Percentiles rank a stretch among this genome's conserved stretches.
Conservation (phyloP, 2,797 vertebrate species). For the Antennarius maculatus region DNA sequence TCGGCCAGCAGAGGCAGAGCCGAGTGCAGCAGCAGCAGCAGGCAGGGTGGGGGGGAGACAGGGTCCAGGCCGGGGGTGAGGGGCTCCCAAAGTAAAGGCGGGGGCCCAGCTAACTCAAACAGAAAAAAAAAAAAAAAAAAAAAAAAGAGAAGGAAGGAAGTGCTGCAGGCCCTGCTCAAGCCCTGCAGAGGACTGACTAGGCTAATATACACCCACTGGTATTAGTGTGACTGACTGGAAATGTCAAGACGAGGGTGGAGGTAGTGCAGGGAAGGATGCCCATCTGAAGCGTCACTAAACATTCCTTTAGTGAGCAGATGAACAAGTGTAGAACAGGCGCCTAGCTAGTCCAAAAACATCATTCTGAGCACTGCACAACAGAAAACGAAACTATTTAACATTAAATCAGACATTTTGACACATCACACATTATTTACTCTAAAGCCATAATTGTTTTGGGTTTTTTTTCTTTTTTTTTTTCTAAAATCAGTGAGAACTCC, state of each 20-base stretch:
- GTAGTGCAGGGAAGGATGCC: constrained; percentile 73
- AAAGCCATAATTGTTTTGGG: constrained; percentile 42
- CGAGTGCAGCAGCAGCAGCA: constrained; percentile 83
- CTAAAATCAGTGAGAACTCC: constrained; percentile 50
- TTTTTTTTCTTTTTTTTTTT: constrained; percentile 10
- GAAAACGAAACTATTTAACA: constrained; percentile 34
- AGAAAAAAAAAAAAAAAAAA: constrained; percentile 64
- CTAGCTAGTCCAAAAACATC: constrained; percentile 54
- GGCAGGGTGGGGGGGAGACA: constrained; percentile 79
- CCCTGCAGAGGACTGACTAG: constrained; percentile 67
- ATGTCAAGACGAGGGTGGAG: constrained; percentile 76
- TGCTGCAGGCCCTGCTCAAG: constrained; percentile 65
- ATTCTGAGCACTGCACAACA: constrained; percentile 42
- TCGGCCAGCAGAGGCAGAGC: constrained; percentile 84
- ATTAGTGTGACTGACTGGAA: constrained; percentile 71
- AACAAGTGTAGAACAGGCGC: constrained; percentile 60
- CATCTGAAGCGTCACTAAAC: constrained; percentile 77
- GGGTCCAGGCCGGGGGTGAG: constrained; percentile 77
- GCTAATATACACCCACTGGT: constrained; percentile 72
- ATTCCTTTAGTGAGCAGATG: constrained; percentile 77
- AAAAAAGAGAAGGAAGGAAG: too few species aligned
- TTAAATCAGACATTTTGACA: constrained; percentile 57
- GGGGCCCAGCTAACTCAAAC: constrained; percentile 74
- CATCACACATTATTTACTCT: constrained; percentile 51
- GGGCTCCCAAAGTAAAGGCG: constrained; percentile 75